Percentiles rank a stretch among this genome's conserved stretches.
Conservation (phyloP, 1,140 invertebrate species). For the Leptopilina clavipes region DNA sequence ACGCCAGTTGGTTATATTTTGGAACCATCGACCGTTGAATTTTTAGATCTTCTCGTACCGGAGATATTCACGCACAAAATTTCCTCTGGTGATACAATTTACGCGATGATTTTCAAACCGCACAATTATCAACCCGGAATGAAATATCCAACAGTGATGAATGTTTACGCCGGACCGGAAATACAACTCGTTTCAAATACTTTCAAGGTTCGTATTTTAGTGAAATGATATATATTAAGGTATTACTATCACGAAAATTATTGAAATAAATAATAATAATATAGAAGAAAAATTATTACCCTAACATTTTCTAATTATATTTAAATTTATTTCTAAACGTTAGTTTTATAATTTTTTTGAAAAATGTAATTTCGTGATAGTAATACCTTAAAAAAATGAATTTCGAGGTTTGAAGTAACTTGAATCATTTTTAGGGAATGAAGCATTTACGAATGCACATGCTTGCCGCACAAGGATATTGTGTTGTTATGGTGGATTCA, state of each 20-base stretch:
- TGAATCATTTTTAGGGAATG: slow-evolving; percentile 79
- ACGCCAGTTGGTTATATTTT: slow-evolving; percentile 82
- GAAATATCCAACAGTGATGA: slow-evolving; percentile 95
- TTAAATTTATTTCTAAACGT: too few species aligned
- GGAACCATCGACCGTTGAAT: slow-evolving; percentile 78
- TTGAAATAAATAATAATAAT: too few species aligned
- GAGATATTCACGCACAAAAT: slow-evolving; percentile 85
- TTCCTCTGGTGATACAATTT: slow-evolving; percentile 84
- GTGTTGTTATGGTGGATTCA: slow-evolving; percentile 96
- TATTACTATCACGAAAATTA: too few species aligned
- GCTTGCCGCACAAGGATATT: slow-evolving; percentile 96
- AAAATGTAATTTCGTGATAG: too few species aligned
- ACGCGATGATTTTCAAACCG: slow-evolving; percentile 95
- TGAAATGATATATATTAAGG: too few species aligned
- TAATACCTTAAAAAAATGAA: too few species aligned
- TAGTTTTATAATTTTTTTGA: too few species aligned
- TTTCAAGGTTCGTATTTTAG: slow-evolving; percentile 83
- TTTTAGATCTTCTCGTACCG: slow-evolving; percentile 78
- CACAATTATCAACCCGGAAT: slow-evolving; percentile 83
- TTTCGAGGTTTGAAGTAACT: background rate
- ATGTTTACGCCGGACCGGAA: slow-evolving; percentile 98
- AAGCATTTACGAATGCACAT: slow-evolving; percentile 95
- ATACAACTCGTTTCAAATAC: slow-evolving; percentile 98
- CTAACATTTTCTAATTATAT: too few species aligned
- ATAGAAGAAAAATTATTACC: too few species aligned